Conservation (phyloP, 1,140 invertebrate species). For the Camponotus floridanus region DNA sequence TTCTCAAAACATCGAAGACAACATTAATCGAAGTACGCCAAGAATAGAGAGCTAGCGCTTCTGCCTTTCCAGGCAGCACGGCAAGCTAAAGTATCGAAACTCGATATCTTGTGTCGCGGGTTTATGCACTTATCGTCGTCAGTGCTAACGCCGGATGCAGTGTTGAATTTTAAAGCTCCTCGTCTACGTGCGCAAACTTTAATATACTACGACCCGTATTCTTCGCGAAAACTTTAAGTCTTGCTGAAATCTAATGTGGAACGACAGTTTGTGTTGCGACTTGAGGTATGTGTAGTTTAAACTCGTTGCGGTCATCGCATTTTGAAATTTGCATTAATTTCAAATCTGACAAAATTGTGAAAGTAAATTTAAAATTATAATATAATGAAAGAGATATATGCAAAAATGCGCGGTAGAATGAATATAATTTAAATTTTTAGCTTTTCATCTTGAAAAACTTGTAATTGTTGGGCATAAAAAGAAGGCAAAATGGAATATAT, state of each 20-base stretch:
- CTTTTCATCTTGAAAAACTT: background rate
- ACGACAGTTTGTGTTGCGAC: slow-evolving; percentile 22
- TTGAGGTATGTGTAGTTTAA: background rate
- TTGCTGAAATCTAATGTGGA: slow-evolving; percentile 10
- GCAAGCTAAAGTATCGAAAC: slow-evolving; percentile 35
- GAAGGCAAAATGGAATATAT: background rate
- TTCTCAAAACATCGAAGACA: slow-evolving; percentile 4
- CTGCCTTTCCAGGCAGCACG: background rate
- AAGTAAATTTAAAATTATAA: slow-evolving; percentile 19
- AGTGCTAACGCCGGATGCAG: slow-evolving; percentile 27
- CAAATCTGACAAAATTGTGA: background rate
- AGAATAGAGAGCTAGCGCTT: slow-evolving; percentile 12
- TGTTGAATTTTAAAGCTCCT: slow-evolving; percentile 49
- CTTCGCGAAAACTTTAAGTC: slow-evolving; percentile 20
- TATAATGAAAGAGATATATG: background rate
- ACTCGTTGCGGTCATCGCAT: background rate
- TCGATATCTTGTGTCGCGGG: slow-evolving; percentile 37
- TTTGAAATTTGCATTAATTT: slow-evolving; percentile 37
- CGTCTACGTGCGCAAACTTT: slow-evolving; percentile 50
- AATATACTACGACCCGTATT: slow-evolving; percentile 10
- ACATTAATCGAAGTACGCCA: background rate
- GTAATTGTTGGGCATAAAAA: background rate
- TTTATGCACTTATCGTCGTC: slow-evolving; percentile 56
- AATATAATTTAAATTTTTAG: background rate
- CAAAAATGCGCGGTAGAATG: background rate